Conservation (phyloP, 2,888 invertebrate species). For the Drosophila pseudotalamancana region DNA sequence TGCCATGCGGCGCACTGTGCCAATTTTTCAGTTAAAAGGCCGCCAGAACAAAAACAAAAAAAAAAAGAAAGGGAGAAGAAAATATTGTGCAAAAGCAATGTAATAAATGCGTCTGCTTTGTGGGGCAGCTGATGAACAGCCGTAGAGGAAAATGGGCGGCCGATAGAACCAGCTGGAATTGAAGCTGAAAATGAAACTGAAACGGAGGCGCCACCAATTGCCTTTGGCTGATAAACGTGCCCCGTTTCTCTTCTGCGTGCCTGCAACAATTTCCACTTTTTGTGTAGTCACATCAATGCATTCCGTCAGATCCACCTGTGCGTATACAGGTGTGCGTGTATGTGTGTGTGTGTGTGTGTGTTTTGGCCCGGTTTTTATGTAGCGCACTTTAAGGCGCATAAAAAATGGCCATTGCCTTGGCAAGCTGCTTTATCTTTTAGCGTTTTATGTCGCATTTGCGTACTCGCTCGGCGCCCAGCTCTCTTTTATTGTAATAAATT, state of each 20-base stretch:
- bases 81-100: constrained; percentile 64
- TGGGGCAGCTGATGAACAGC: constrained; percentile 62
- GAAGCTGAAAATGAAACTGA: constrained; percentile 27
- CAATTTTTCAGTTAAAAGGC: constrained; percentile 77
- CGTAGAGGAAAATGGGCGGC: constrained; percentile 56
- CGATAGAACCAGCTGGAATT: constrained; percentile 35
- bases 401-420: constrained; percentile 62
- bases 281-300: constrained; percentile 58
- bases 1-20: constrained; percentile 72
- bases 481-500: constrained; percentile 78
- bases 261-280: constrained; percentile 51
- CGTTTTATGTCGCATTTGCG: constrained; percentile 78
- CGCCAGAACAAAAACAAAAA: constrained; percentile 13
- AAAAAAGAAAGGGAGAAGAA: constrained; percentile 19
- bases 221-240: constrained; percentile 63
- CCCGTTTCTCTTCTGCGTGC: constrained; percentile 12
- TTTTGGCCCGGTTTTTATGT: constrained; percentile 56
- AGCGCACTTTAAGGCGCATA: constrained; percentile 74
- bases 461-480: constrained; percentile 56
- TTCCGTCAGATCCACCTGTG: constrained; percentile 44
- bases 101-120: constrained; percentile 76
- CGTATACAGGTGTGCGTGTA: constrained; percentile 3
- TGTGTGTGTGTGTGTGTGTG: constrained; percentile 5
- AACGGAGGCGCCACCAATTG: constrained; percentile 34
- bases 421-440: constrained; percentile 71